Evolutionary conservation across 2,888 invertebrate species (phyloP), one percentile per base, ranked within the genome.

Genomic region (Belgica antarctica): DNA sequence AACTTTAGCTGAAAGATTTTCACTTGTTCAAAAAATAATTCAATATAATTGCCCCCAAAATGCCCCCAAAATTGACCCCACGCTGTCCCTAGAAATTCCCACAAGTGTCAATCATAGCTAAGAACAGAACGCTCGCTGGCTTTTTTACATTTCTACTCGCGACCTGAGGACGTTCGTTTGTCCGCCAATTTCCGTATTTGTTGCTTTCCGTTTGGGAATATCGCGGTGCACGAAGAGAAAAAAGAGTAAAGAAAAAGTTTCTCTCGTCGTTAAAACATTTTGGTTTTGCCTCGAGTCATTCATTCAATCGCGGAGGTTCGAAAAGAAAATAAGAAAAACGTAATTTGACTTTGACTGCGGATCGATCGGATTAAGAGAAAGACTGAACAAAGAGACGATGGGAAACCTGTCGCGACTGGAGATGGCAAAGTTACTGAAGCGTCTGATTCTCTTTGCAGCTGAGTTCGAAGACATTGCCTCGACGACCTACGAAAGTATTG

Each of bases 401-500:
- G 57, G 57, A 22, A 17, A 12, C 3, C n/a, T 22, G 17, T 59
- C 27, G 10, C 31, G 52, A 24, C 10, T 66, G 52, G 68, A 68
- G 22, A 31, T 68, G 4, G 68, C 47, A 68, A 46, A 52, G 5
- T 10, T 3, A 52, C 52, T 68, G 5, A 15, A 66, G 15, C 27
- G 68, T 19, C 68, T 68, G 34, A 57, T 68, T 46, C 25, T 70
- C 17, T 61, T 70, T 61, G 61, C 27, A 61, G 61, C 57, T 22
- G 61, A 70, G 36, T 24, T 70, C 22, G 47, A 70, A 15, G 70
- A 70, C 5, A 31, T 70, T 22, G 22, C 25, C 1, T 27, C 59
- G 24, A 69, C 57, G 24, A 47, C 70, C 25, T 59, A 36, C 28
- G 70, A 70, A 15, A 66, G 66, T 36, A 52, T 62, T 46, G 77